phyloP scores from a whole-genome alignment of 2,888 invertebrate genomes.

The Ophion costatus region DNA sequence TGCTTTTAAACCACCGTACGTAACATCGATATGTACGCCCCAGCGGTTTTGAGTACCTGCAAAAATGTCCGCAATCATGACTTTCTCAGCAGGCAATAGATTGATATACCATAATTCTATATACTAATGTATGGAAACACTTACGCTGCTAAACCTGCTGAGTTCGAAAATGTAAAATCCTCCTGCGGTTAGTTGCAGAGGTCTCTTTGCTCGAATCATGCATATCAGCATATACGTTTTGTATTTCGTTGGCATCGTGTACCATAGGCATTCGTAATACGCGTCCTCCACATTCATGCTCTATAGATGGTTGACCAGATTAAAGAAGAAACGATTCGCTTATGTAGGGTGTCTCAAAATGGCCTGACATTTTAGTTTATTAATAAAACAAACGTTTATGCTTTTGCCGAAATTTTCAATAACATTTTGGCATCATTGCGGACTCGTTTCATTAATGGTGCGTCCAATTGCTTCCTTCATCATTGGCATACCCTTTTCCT shows the following conservation, averaged over 20 bases:
- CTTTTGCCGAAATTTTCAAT: too few species aligned
- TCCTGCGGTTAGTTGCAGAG: slow-evolving; percentile 30
- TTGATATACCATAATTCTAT: neutral
- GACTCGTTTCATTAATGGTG: too few species aligned
- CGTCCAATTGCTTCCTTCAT: too few species aligned
- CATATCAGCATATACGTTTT: slow-evolving; percentile 83
- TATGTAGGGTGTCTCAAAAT: too few species aligned
- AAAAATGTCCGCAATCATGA: neutral
- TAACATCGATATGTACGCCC: slow-evolving; percentile 64
- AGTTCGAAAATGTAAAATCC: slow-evolving; percentile 23
- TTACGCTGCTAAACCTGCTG: too few species aligned
- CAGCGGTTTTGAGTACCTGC: slow-evolving; percentile 67
- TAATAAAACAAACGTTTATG: too few species aligned
- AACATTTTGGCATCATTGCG: too few species aligned
- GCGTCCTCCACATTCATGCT: slow-evolving; percentile 84
- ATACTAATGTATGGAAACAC: neutral
- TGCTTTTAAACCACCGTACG: slow-evolving; percentile 49
- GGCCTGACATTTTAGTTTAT: too few species aligned
- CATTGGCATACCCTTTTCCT: too few species aligned
- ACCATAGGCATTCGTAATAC: slow-evolving; percentile 85
- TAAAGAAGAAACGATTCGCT: neutral
- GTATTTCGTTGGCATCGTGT: slow-evolving; percentile 84
- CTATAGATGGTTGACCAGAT: slow-evolving; percentile 28
- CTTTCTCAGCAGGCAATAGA: neutral
- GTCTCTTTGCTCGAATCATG: slow-evolving; percentile 83